Conservation (phyloP, 2,797 vertebrate genomes). For the Spinus pinus region DNA sequence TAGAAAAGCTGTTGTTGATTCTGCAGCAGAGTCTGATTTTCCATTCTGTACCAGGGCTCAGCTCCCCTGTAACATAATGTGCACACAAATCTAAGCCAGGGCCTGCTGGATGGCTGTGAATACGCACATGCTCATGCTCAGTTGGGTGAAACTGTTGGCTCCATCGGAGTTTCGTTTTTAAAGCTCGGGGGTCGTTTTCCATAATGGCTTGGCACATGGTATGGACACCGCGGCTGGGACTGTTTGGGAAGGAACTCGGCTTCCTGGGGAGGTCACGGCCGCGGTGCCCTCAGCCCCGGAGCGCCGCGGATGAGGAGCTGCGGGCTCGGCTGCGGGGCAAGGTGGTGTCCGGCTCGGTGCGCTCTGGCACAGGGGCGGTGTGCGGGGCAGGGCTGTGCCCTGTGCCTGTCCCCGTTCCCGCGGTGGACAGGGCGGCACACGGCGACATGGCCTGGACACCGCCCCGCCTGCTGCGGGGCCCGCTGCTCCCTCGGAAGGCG, state of each 20-base stretch:
- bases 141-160: not conserved
- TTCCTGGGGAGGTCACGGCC: not conserved
- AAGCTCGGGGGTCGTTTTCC: not conserved
- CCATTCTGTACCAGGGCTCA: not conserved
- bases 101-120: not conserved
- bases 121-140: not conserved
- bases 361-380: accelerated
- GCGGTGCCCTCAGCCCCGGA: accelerated
- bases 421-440: not conserved
- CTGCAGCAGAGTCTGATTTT: not conserved
- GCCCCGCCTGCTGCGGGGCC: not conserved
- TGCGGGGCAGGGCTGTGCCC: not conserved
- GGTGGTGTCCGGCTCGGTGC: accelerated
- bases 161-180: not conserved
- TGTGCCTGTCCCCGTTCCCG: too few species aligned
- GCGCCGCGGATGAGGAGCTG: not conserved
- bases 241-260: not conserved
- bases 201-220: accelerated
- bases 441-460: not conserved
- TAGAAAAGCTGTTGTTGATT: not conserved
- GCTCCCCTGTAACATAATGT: not conserved
- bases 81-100: not conserved
- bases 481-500: not conserved
- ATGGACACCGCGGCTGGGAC: accelerated
- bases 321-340: not conserved